These are phyloP conservation scores for Glaucomys volans DNA, from an alignment of 2,113 vertebrate species.

Conservation along the genomic window DNA sequence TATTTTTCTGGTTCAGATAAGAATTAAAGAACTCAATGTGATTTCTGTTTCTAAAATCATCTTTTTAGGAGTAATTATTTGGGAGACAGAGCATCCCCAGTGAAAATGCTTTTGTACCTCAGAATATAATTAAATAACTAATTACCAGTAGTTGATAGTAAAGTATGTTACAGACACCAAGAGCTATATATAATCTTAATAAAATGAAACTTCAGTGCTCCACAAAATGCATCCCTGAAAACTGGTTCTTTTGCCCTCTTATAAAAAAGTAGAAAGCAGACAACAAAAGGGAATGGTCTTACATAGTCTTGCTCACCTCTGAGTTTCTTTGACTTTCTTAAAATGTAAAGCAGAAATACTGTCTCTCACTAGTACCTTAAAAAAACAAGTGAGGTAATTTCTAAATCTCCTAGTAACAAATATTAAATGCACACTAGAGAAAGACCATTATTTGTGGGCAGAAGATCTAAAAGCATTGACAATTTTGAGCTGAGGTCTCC, in stretches of 20 bases:
- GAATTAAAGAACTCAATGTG: neutral
- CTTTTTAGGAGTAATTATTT: slow-evolving; percentile 45
- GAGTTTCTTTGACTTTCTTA: neutral
- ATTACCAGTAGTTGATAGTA: neutral
- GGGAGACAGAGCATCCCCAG: neutral
- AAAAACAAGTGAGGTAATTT: slow-evolving; percentile 16
- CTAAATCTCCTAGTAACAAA: neutral
- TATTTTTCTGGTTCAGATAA: neutral
- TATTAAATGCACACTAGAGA: neutral
- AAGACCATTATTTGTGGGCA: neutral
- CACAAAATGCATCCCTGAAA: slow-evolving; percentile 48
- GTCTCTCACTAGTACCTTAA: neutral
- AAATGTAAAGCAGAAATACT: neutral
- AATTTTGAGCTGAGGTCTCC: neutral
- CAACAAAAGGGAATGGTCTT: neutral
- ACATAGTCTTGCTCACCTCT: neutral
- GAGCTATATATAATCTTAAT: slow-evolving; percentile 43
- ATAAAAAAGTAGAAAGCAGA: neutral
- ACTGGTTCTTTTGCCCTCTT: neutral
- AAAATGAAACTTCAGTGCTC: slow-evolving; percentile 17
- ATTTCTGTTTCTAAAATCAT: slow-evolving; percentile 48
- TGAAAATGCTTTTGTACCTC: slow-evolving; percentile 35
- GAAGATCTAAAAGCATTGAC: neutral
- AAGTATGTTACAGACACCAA: neutral
- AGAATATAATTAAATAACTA: slow-evolving; percentile 68